These are phyloP conservation scores for Apodemus agrarius DNA, from an alignment of 2,797 vertebrate genomes.

Conservation along the genomic window DNA sequence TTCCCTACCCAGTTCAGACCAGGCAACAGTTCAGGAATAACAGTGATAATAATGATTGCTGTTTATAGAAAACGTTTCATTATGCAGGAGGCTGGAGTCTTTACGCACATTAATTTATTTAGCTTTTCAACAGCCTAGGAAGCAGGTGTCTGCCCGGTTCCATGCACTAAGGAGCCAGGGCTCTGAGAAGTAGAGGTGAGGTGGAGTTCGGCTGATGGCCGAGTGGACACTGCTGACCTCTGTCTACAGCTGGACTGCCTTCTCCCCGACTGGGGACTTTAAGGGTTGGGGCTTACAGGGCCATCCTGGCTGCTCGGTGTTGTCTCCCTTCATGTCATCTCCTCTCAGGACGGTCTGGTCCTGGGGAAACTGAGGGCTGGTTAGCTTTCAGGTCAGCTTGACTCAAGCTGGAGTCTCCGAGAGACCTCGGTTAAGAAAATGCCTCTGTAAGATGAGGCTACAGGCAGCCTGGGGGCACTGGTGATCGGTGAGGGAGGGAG, in stretches of 20 bases:
- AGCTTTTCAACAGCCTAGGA: background rate
- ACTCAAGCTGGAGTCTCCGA: background rate
- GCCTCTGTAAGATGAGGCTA: background rate
- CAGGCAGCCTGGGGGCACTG: background rate
- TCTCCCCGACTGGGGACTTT: background rate
- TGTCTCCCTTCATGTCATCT: background rate
- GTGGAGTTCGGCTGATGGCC: background rate
- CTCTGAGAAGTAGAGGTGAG: background rate
- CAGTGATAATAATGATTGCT: background rate
- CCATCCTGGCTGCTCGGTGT: background rate
- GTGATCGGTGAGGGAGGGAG: background rate
- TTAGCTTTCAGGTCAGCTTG: background rate
- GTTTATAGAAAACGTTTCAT: background rate
- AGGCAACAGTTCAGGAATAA: background rate
- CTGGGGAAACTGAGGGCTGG: background rate
- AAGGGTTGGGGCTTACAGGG: fast-evolving
- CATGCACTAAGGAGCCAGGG: background rate
- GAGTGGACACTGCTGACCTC: background rate
- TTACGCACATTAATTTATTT: background rate
- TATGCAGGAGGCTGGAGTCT: background rate
- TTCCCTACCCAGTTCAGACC: background rate
- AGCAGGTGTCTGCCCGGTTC: background rate
- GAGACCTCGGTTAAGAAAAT: background rate
- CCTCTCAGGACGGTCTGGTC: background rate
- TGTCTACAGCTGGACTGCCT: background rate